Percentiles rank a stretch among this genome's conserved stretches.
Evolutionary conservation across 2,888 invertebrate species (phyloP).

Genomic region (Brachylomia viminalis): DNA sequence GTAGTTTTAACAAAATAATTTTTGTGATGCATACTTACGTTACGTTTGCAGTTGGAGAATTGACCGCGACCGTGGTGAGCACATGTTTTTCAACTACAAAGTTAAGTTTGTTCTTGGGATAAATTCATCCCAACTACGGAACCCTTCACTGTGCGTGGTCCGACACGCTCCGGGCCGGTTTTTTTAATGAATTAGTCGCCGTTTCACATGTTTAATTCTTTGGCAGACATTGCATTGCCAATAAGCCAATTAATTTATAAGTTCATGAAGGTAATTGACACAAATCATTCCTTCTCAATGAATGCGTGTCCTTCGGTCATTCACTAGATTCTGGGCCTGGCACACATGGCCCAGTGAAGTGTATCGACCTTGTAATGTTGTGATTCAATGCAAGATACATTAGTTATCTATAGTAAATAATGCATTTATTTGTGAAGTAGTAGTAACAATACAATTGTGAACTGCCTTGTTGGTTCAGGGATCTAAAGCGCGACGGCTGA

Average conservation of each 20-base stretch:
- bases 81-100: too few relatives aligned
- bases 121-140: too few relatives aligned
- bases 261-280: neutral
- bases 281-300: conserved; percentile 24
- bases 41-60: too few relatives aligned
- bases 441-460: conserved; percentile 3
- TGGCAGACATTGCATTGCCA: neutral
- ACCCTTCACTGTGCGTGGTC: too few relatives aligned
- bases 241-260: neutral
- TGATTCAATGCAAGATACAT: conserved; percentile 15
- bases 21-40: too few relatives aligned
- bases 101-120: too few relatives aligned
- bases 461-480: neutral
- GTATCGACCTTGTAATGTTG: conserved; percentile 20
- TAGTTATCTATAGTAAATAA: conserved; percentile 30
- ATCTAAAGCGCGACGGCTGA: neutral
- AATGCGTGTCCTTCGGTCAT: conserved; percentile 28
- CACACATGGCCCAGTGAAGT: conserved; percentile 37
- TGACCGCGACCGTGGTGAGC: too few relatives aligned
- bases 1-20: too few relatives aligned
- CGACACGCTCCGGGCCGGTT: too few relatives aligned
- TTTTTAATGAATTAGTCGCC: neutral
- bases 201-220: neutral
- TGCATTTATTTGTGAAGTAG: conserved; percentile 1
- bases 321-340: conserved; percentile 27